Evolutionary conservation across 1,140 invertebrate genomes (phyloP), one percentile per base, ranked within the genome.

Genomic region (Epicauta chinensis): DNA sequence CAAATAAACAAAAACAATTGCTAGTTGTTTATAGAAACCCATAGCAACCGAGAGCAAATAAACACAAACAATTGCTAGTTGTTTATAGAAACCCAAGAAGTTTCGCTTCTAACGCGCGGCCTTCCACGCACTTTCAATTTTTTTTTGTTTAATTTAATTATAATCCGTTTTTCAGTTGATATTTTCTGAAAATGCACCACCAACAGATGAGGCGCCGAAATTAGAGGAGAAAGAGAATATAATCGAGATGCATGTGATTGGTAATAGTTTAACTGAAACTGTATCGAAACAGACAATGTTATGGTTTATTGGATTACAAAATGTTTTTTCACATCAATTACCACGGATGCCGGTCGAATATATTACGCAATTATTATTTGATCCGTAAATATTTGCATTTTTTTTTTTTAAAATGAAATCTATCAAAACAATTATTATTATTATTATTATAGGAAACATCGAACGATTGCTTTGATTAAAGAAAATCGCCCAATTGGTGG

Each of bases 271-370:
- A 3, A 90, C 87, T 0, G 82, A 87, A 54, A 81, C 86, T 10
- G 91, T 95, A 1, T 81, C 86, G 39, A 90, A 92, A 59, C 88
- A 95, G 70, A 92, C 91, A 0, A 91, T 95, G 80, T 74, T 93
- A 2, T 95, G 91, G 92, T 74, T 98, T 2, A 86, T 97, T 53
- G 77, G 91, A 42, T 75, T 99, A 0, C 93, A 97, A 68, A 95
- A 94, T 74, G 87, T 99, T 0, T 97, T 98, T 71, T 91, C 91
- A 11, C 89, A 93, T 65, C 96, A 98, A 65, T 73, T 99, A 43
- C 93, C 97, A 0, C 81, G 90, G 70, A 99, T 99, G 95, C 94
- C 94, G 0, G 93, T 94, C 61, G 93, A 98, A 71, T 99, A 99
- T 65, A 97, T 99, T 52, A 93, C 93, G 0, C 82, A 98, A 62